Base-by-base conservation (phyloP, 2,113 vertebrate genomes). In the Siniperca knerii region DNA sequence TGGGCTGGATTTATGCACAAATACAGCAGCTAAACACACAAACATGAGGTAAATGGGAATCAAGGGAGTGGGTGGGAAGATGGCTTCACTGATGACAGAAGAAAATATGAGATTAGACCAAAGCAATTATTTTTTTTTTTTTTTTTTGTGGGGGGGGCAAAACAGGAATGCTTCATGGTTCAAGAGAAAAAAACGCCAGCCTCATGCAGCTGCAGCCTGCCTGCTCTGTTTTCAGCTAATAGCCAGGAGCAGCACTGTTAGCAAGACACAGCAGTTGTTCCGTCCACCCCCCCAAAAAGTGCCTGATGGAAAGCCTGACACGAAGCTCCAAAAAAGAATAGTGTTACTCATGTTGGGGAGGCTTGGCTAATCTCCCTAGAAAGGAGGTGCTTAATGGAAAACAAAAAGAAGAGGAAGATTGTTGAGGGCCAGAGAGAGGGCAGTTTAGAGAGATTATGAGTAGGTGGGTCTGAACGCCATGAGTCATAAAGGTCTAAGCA, bases 401-500 rank as follows among this genome's bases (percentile, higher is more conserved):
- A 82, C 84, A 89, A 86, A 85, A 93, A 83, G 86, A 83, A 90
- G 85, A 83, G 67, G 82, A 81, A 70, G 75, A 69, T 12, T 82
- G 85, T 79, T 72, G 44, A 78, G 82, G 75, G 58, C 72, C 72
- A 81, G 46, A 25, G 72, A 87, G 81, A 84, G 85, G 84, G 67
- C 83, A 90, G 74, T 77, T 80, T 84, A 83, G 75, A 73, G 83
- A 81, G 88, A 88, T 84, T 74, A 75, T 37, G 81, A 86, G 88
- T 52, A 83, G 75, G 79, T 84, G 81, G 81, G 79, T 86, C 71
- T 83, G 80, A 84, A 72, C 62, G 65, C 37, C 40, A 60, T 86
- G 87, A 91, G 77, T 90, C 88, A 91, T 87, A 54, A 81, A 86
- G 81, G 83, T 87, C 86, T 83, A 71, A 86, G 61, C 6, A 72